Conservation (phyloP, 1,140 invertebrate genomes). For the Bemisia tabaci region DNA sequence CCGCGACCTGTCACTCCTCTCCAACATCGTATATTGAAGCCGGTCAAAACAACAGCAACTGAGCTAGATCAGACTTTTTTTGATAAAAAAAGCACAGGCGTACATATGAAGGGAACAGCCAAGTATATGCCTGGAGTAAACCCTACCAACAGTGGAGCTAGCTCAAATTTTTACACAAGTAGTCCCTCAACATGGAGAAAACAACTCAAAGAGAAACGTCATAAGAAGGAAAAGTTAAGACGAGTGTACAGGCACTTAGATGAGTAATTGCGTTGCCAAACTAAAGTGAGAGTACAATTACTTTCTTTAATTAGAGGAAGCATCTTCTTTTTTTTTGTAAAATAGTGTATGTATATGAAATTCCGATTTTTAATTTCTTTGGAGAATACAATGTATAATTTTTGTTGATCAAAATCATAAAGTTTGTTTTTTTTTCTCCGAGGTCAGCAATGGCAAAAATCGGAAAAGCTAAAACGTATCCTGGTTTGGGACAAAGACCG, state of each 20-base stretch:
- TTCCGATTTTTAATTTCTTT: no score
- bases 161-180: neutral
- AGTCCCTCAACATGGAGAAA: slow-evolving; percentile 37
- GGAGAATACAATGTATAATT: no score
- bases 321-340: no score
- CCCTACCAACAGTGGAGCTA: neutral
- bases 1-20: slow-evolving; percentile 20
- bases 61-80: slow-evolving; percentile 27
- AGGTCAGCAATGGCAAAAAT: no score
- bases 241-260: slow-evolving; percentile 37
- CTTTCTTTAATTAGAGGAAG: no score
- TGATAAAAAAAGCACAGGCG: neutral
- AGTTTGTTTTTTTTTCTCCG: no score
- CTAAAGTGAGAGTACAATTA: no score
- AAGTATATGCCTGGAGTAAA: slow-evolving; percentile 6
- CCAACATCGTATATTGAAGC: slow-evolving; percentile 11
- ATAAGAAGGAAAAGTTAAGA: slow-evolving; percentile 44
- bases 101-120: slow-evolving; percentile 8
- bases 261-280: no score
- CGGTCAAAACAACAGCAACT: slow-evolving; percentile 8
- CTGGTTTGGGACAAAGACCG: no score
- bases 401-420: no score
- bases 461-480: no score
- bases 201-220: slow-evolving; percentile 37
- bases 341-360: no score